Percentiles rank a stretch among this genome's conserved stretches.
Evolutionary conservation across 2,797 vertebrate genomes (phyloP).

Genomic region (Apogon talboti): DNA sequence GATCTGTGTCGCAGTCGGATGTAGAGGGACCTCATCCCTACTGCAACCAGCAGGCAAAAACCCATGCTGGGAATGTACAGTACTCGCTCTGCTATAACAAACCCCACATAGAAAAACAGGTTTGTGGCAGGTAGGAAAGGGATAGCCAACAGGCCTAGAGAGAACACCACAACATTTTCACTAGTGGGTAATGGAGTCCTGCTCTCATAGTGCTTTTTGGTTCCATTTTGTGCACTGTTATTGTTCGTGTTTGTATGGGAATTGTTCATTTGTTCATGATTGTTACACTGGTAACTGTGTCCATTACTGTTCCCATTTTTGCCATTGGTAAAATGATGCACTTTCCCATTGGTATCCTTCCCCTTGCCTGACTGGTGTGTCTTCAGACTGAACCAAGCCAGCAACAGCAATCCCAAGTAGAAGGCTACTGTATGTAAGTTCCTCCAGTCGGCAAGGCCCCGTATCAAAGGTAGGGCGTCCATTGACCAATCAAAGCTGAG

Average conservation of each 20-base stretch:
- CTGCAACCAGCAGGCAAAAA: slow-evolving; percentile 95
- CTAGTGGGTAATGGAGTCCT: slow-evolving; percentile 90
- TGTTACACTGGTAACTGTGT: slow-evolving; percentile 87
- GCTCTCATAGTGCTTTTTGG: slow-evolving; percentile 83
- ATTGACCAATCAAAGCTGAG: slow-evolving; percentile 99
- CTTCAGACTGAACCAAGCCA: slow-evolving; percentile 88
- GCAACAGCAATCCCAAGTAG: slow-evolving; percentile 87
- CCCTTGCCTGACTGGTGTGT: slow-evolving; percentile 66
- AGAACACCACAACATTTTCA: slow-evolving; percentile 92
- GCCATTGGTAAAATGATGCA: slow-evolving; percentile 86
- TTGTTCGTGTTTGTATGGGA: slow-evolving; percentile 79
- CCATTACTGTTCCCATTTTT: slow-evolving; percentile 91
- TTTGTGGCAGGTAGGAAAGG: slow-evolving; percentile 98
- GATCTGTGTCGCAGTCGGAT: slow-evolving; percentile 87
- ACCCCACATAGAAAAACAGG: slow-evolving; percentile 98
- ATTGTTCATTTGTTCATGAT: slow-evolving; percentile 80
- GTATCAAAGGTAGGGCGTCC: slow-evolving; percentile 95
- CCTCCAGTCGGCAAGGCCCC: slow-evolving; percentile 89
- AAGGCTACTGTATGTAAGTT: slow-evolving; percentile 91
- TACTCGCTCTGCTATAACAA: slow-evolving; percentile 98
- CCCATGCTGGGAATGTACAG: slow-evolving; percentile 99
- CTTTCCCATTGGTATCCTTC: slow-evolving; percentile 89
- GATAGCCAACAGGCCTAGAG: slow-evolving; percentile 92
- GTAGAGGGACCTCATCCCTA: slow-evolving; percentile 91
- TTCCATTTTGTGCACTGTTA: slow-evolving; percentile 86